Conservation (phyloP, 2,888 invertebrate genomes). For the Argyra leucocephala region DNA sequence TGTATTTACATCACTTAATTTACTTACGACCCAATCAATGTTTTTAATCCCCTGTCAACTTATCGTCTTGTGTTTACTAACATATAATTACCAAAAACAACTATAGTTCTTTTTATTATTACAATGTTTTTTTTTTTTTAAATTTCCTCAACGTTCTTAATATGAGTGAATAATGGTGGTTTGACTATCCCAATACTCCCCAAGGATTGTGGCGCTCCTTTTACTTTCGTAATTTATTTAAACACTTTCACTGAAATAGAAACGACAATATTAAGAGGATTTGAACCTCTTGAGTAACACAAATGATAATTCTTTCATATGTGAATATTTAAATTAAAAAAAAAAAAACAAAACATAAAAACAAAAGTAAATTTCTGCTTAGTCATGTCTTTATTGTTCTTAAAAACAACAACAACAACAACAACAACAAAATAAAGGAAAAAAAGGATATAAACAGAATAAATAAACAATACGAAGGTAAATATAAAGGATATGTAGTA, state of each 20-base stretch:
- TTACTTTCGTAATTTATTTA: slow-evolving; percentile 8
- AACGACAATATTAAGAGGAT: slow-evolving; percentile 8
- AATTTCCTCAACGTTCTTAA: neutral
- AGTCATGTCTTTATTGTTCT: slow-evolving; percentile 12
- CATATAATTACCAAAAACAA: neutral
- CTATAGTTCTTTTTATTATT: neutral
- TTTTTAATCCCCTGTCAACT: neutral
- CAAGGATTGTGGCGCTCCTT: slow-evolving; percentile 12
- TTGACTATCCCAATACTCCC: slow-evolving; percentile 11
- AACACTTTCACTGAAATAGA: neutral
- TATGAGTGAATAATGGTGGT: neutral
- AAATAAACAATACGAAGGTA: neutral
- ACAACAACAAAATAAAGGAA: neutral
- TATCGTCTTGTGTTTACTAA: neutral
- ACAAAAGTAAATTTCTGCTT: neutral
- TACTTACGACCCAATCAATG: neutral
- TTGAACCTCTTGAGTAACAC: slow-evolving; percentile 12
- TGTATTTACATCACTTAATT: no score
- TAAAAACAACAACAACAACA: no score
- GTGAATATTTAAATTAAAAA: neutral
- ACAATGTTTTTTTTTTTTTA: neutral
- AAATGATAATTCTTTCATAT: slow-evolving; percentile 3
- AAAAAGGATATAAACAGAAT: neutral
- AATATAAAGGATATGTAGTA: neutral
- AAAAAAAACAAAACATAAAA: neutral